phyloP scores from a whole-genome alignment of 2,113 vertebrate species.

The Oplegnathus fasciatus region DNA sequence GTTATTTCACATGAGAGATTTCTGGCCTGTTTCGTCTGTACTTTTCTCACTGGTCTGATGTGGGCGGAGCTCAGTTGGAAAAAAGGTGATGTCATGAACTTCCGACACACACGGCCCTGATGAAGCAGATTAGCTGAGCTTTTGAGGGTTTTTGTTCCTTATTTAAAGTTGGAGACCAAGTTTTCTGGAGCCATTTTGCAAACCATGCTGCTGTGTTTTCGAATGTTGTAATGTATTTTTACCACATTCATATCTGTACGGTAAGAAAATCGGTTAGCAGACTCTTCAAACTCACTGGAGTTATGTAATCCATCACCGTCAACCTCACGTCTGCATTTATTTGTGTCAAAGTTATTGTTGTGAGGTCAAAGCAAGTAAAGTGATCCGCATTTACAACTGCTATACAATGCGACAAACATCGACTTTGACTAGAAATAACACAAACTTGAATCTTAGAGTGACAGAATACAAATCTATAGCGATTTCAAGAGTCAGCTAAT shows the following conservation, averaged over 20 bases:
- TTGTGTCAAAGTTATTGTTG: neutral
- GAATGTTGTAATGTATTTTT: neutral
- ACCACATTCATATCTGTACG: neutral
- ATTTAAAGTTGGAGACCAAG: neutral
- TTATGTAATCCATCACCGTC: conserved; percentile 7
- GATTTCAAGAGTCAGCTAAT: neutral
- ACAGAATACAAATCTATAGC: neutral
- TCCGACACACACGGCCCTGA: neutral
- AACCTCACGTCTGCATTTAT: neutral
- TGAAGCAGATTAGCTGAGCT: neutral
- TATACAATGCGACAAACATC: neutral
- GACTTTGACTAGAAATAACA: neutral
- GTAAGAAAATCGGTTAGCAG: neutral
- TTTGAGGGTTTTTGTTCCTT: neutral
- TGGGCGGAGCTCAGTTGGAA: neutral
- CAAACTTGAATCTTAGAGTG: neutral
- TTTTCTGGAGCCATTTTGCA: neutral
- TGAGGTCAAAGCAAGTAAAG: neutral
- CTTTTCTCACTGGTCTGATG: neutral
- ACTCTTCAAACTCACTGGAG: neutral
- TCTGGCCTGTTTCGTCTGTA: neutral
- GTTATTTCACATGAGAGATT: neutral
- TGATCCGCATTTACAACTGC: neutral
- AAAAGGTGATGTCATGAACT: neutral
- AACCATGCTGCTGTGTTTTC: neutral